These are phyloP conservation scores for Caenorhabditis sp. DNA, from an alignment of 2,888 invertebrate genomes.

Conservation along the genomic window DNA sequence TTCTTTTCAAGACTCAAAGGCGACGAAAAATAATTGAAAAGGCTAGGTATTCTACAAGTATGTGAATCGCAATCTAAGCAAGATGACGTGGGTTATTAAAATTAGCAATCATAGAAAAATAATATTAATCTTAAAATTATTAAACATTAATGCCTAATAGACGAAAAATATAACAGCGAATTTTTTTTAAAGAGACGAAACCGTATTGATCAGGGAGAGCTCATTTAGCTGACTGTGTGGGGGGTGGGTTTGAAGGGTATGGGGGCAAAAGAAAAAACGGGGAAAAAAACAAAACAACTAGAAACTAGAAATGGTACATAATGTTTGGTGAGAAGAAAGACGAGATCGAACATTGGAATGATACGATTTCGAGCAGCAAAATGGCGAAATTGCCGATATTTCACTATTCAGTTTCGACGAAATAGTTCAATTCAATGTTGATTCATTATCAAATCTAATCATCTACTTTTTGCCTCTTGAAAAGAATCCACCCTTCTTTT, in stretches of 20 bases:
- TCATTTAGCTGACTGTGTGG: constrained; percentile 1
- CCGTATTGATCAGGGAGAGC: constrained; percentile 5
- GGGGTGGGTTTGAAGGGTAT: background rate
- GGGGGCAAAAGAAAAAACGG: constrained; percentile 10
- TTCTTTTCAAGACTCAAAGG: too few relatives aligned
- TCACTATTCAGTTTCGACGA: constrained; percentile 13
- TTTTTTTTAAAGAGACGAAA: background rate
- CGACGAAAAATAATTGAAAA: constrained; percentile 3
- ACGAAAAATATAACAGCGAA: background rate
- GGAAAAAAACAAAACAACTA: constrained; percentile 27
- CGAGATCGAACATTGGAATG: constrained; percentile 28
- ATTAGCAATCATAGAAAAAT: constrained; percentile 16
- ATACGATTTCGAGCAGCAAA: constrained; percentile 12
- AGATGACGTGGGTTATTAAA: background rate
- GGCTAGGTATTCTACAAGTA: constrained; percentile 34
- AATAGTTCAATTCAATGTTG: constrained; percentile 16
- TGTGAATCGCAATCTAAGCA: constrained; percentile 14
- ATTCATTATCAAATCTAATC: constrained; percentile 11
- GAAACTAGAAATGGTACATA: constrained; percentile 25
- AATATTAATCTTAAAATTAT: constrained; percentile 1
- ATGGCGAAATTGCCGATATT: constrained; percentile 5
- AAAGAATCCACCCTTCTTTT: constrained; percentile 66
- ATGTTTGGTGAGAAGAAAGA: constrained; percentile 37
- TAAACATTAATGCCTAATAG: constrained; percentile 39
- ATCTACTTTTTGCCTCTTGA: constrained; percentile 63